Evolutionary conservation across 2,113 vertebrate species (phyloP).

Genomic region (Arothron firmamentum): DNA sequence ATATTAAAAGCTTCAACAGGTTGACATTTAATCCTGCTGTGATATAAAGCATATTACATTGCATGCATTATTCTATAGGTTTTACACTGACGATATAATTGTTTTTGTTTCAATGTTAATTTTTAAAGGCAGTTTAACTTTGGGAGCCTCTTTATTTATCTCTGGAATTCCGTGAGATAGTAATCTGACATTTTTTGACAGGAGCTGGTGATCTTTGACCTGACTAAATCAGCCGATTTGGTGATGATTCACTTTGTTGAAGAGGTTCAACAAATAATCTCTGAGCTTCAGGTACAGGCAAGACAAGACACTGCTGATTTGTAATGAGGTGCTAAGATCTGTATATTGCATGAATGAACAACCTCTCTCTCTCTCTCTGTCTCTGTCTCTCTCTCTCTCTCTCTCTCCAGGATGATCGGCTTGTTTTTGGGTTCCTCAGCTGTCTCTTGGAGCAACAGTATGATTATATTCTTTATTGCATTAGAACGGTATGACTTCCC

Average conservation of each 20-base stretch:
- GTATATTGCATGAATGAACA: background rate
- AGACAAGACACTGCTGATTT: background rate
- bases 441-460: conserved; percentile 88
- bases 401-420: conserved; percentile 76
- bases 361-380: conserved; percentile 3
- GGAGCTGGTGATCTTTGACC: conserved; percentile 85
- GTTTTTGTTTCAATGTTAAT: too few species aligned
- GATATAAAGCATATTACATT: too few species aligned
- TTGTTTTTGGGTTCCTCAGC: conserved; percentile 86
- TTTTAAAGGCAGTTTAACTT: too few species aligned
- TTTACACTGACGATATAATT: too few species aligned
- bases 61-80: too few species aligned
- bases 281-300: conserved; percentile 80
- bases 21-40: too few species aligned
- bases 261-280: conserved; percentile 80
- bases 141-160: too few species aligned
- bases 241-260: conserved; percentile 82
- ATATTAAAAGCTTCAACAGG: too few species aligned
- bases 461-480: background rate
- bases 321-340: background rate
- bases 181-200: conserved; percentile 44
- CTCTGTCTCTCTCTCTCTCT: conserved; percentile 2
- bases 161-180: too few species aligned
- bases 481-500: background rate
- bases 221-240: conserved; percentile 87